Evolutionary conservation across 2,797 vertebrate genomes (phyloP), one percentile per base, ranked within the genome.

Genomic region (Sus cebifrons): DNA sequence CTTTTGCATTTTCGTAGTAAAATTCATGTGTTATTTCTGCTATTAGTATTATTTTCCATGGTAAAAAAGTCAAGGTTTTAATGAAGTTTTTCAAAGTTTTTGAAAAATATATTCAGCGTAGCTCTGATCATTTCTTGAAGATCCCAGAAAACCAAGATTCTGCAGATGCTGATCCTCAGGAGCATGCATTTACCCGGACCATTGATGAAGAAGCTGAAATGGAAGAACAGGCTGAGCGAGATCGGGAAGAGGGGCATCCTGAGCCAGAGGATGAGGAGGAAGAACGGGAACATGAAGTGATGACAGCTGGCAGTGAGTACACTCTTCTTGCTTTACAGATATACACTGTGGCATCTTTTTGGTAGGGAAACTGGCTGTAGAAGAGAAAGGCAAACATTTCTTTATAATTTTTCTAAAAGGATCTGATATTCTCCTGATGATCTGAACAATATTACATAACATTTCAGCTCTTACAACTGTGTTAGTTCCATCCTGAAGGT

Each of bases 201-300:
- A 99, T 99, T 86, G 99, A 99, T 60, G 99, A 99, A 97, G 99
- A 99, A 98, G 99, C 99, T 0, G 99, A 99, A 98, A 98, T 99
- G 93, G 99, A 99, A 86, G 99, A 99, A 96, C 98, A 99, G 96
- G 99, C 99, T 3, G 99, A 99, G 97, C 98, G 99, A 2, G 99
- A 99, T 95, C 97, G 99, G 86, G 99, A 99, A 71, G 99, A 99
- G 62, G 99, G 99, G 2, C 99, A 99, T n/a, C 99, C 99, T 36
- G 99, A 99, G 54, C 99, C 99, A 60, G 99, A 99, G 17, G 99
- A 99, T 0, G 99, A 99, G 36, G 99, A 99, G 91, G 99, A 99
- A 58, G 99, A 99, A 89, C 98, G 99, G 71, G 99, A 99, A 1
- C 99, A 99, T n/a, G 99, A 99, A 98, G 99, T 99, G 52, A 99